Evolutionary conservation across 1,140 invertebrate species (phyloP), one percentile per base, ranked within the genome.

Genomic region (Drosophila neocordata): DNA sequence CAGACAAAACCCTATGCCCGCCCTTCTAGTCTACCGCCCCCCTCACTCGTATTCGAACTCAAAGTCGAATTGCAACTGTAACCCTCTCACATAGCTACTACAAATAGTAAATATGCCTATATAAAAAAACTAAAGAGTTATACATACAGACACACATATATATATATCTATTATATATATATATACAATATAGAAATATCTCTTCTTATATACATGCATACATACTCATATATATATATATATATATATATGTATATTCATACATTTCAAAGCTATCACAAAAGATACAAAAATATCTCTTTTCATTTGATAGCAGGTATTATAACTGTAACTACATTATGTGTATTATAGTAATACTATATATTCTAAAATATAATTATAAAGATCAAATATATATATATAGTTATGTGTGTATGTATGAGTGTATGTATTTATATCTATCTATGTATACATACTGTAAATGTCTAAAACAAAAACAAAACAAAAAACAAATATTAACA

Each of bases 371-470:
- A 31, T 31, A 31, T 31, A 31, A 31, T 31, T 31, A 31, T 31
- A 31, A 31, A 0, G 27, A 31, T 24, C 1, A 24, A 24, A 24
- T 67, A 48, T 69, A 79, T 51, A 73, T 64, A 66, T 56, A 73
- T 55, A 69, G 67, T 74, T 20, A 70, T 74, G 71, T 75, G 75
- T 55, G 64, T 77, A 75, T 51, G 52, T 69, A 63, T 77, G 85
- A n/a, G n/a, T 85, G 22, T 24, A 24, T 24, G 22, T 83, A 85
- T 79, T 79, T 84, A 85, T 85, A 84, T 67, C 70, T 48, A 24
- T 24, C 22, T 24, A 24, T 24, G 22, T 24, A 24, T 24, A 24
- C 22, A 69, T 73, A 69, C 85, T 84, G 81, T 85, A 85, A 85
- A 81, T 85, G 81, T 85, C 77, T 61, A 77, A 8, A 35, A 52